Evolutionary conservation across 2,797 vertebrate genomes (phyloP), one percentile per base, ranked within the genome.

Genomic region (Dendrocincla fuliginosa): DNA sequence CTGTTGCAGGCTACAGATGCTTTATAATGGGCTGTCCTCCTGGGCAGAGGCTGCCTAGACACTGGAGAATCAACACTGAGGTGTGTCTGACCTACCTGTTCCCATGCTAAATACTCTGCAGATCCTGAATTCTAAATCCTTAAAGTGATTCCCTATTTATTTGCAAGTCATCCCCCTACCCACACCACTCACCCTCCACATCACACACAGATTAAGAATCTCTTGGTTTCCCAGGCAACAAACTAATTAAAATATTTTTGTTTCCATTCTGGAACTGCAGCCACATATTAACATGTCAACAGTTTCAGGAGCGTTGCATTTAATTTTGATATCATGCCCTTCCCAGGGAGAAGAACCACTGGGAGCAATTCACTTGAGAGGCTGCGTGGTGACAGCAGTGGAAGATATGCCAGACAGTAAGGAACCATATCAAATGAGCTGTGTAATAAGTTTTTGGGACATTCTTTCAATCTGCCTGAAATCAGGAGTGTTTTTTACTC

Each of bases 321-420:
- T 86, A 19, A 69, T 73, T 80, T 63, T 56, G 23, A 42, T 85
- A 91, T 84, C n/a, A 8, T 37, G 7, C 61, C 46, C 69, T 83
- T 19, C 39, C 28, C 57, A 99, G 99, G 98, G 98, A 46, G 99
- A 99, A 67, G 98, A 98, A 16, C 98, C 99, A 14, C 97, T 99
- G 78, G 99, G 99, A 79, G 98, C 99, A 5, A 97, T 99, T 96
- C 98, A 98, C 90, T 97, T 99, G 96, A 98, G 99, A 88, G 99
- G 98, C 9, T 99, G 98, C 2, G 99, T 99, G 86, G 98, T 99
- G 84, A 99, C 99, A 49, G 99, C 98, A 14, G 98, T 99, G 92
- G 99, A 99, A 97, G 98, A 97, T 35, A 98, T 98, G 70, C 97
- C 98, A 64, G 99, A 99, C 59, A 99, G 99, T 99, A 98, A 98